These are phyloP conservation scores for Pterocles orientalis DNA, from an alignment of 2,113 vertebrate species.

Conservation along the genomic window DNA sequence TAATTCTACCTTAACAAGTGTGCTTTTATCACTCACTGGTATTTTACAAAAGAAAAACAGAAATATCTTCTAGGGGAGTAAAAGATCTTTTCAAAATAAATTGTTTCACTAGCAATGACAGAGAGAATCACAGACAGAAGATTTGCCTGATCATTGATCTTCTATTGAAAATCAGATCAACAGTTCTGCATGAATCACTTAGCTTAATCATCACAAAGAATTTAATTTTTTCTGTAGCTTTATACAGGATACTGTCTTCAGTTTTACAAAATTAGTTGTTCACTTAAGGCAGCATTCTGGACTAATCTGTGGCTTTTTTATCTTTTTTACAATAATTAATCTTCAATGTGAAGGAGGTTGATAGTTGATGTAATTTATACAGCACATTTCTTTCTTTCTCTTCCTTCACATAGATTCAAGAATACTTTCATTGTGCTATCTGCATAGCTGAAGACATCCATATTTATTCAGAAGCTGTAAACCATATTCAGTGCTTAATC, in stretches of 20 bases:
- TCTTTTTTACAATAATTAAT: not conserved
- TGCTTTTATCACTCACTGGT: not conserved
- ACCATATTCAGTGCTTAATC: not conserved
- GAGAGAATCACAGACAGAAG: not conserved
- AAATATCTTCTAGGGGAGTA: not conserved
- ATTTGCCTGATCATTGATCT: constrained; percentile 16
- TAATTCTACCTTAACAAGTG: not conserved
- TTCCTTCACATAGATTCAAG: not conserved
- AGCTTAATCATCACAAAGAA: constrained; percentile 11
- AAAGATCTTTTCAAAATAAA: not conserved
- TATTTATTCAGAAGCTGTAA: not conserved
- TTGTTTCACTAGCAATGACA: not conserved
- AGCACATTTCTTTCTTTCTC: not conserved
- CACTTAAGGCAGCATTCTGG: not conserved
- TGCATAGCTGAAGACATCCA: not conserved
- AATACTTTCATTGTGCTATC: not conserved
- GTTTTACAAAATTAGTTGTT: constrained; percentile 41
- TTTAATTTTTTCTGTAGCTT: constrained; percentile 1
- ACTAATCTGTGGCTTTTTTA: not conserved
- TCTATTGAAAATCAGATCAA: constrained; percentile 46
- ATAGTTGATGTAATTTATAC: not conserved
- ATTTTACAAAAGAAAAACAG: not conserved
- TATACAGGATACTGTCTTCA: not conserved
- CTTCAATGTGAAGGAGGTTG: not conserved
- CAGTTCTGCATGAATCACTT: constrained; percentile 40